These are phyloP conservation scores for Nezara viridula DNA, from an alignment of 2,888 invertebrate genomes.

Conservation along the genomic window DNA sequence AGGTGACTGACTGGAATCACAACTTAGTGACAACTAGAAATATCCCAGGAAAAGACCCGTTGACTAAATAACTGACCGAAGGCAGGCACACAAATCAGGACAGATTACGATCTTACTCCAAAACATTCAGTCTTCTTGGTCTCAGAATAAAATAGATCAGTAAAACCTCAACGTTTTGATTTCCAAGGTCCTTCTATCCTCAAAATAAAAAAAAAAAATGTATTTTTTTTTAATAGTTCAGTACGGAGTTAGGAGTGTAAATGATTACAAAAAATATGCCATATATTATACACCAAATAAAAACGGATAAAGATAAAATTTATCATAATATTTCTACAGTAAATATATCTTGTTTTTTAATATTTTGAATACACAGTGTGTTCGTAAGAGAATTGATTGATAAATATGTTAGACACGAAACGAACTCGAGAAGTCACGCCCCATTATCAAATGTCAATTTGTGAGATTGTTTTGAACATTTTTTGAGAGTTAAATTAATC, in stretches of 20 bases:
- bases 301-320: too few relatives aligned
- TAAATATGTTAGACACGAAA: too few relatives aligned
- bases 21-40: background rate
- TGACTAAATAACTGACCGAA: conserved; percentile 3
- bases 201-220: background rate
- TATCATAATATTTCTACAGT: too few relatives aligned
- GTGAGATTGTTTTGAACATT: too few relatives aligned
- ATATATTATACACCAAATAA: background rate
- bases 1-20: background rate
- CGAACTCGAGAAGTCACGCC: too few relatives aligned
- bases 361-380: too few relatives aligned
- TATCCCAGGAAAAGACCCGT: background rate
- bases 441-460: too few relatives aligned
- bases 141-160: background rate
- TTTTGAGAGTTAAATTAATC: too few relatives aligned
- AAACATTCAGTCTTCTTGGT: background rate
- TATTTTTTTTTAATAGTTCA: background rate
- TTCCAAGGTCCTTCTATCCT: background rate
- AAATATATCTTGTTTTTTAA: too few relatives aligned
- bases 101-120: conserved; percentile 12
- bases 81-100: background rate
- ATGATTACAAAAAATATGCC: background rate
- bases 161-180: background rate
- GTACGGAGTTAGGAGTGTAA: background rate
- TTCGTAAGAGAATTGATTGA: too few relatives aligned